Evolutionary conservation across 2,888 invertebrate genomes (phyloP).

Genomic region (Cantharis rustica): DNA sequence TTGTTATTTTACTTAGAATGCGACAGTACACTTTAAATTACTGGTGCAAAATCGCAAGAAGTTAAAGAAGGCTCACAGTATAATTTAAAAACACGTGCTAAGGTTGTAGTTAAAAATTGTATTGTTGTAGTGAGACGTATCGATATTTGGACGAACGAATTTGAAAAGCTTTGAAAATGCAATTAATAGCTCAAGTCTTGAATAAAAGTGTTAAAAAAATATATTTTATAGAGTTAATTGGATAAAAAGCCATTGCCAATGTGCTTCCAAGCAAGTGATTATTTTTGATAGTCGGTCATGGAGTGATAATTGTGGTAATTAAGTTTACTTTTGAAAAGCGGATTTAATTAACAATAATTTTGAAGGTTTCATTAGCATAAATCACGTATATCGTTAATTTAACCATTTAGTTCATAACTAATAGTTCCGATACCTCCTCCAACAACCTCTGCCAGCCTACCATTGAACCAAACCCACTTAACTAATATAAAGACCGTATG

Average conservation of each 20-base stretch:
- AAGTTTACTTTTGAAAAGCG: not conserved
- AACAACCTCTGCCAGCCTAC: slow-evolving; percentile 30
- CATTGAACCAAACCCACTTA: slow-evolving; percentile 35
- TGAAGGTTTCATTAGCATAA: not conserved
- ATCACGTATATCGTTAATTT: slow-evolving; percentile 18
- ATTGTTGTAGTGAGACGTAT: slow-evolving; percentile 21
- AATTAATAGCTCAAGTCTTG: not conserved
- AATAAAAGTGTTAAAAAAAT: not conserved
- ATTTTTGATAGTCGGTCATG: not conserved
- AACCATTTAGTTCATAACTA: slow-evolving; percentile 26
- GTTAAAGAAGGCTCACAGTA: slow-evolving; percentile 17
- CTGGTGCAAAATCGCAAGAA: not conserved
- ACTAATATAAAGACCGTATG: slow-evolving; percentile 49
- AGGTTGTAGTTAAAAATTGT: slow-evolving; percentile 18
- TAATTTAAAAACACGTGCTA: slow-evolving; percentile 32
- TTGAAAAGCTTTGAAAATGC: not conserved
- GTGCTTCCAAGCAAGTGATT: not conserved
- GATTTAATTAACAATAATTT: not conserved
- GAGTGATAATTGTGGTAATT: not conserved
- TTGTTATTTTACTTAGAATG: slow-evolving; percentile 28
- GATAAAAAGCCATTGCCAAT: not conserved
- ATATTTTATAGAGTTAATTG: not conserved
- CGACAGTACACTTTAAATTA: not conserved
- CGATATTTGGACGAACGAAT: slow-evolving; percentile 6
- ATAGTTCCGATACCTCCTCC: slow-evolving; percentile 33